A percentile compares a stretch with the other conserved stretches of the same genome.
These are phyloP conservation scores for Podabrus alpinus DNA, from an alignment of 2,888 invertebrate genomes.

Conservation along the genomic window DNA sequence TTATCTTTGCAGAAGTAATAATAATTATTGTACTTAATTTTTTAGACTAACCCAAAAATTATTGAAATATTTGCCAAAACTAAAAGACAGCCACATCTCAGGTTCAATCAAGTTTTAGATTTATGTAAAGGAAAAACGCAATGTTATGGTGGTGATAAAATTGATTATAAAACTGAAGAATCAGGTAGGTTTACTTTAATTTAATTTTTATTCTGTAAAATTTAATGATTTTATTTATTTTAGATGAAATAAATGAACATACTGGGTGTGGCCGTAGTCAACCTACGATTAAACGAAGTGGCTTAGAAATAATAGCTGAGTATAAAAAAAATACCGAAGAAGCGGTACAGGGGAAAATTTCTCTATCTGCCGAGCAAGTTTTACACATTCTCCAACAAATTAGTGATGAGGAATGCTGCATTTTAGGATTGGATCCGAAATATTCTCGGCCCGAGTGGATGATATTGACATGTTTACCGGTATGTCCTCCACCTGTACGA, in stretches of 20 bases:
- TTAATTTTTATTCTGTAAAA: neutral
- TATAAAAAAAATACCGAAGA: conserved; percentile 99
- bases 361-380: conserved; percentile 91
- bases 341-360: conserved; percentile 89
- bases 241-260: conserved; percentile 69
- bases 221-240: neutral
- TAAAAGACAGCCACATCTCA: conserved; percentile 92
- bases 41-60: conserved; percentile 90
- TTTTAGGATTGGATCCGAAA: conserved; percentile 95
- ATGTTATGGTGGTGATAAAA: conserved; percentile 98
- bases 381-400: conserved; percentile 96
- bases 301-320: conserved; percentile 93
- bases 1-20: neutral
- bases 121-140: conserved; percentile 97
- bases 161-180: conserved; percentile 83
- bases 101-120: conserved; percentile 93
- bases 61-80: conserved; percentile 94
- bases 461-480: conserved; percentile 96
- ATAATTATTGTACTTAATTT: conserved; percentile 45
- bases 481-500: conserved; percentile 93
- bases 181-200: conserved; percentile 40
- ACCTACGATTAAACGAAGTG: conserved; percentile 86
- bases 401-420: conserved; percentile 94
- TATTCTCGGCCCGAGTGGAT: conserved; percentile 99
- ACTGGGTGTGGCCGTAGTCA: conserved; percentile 99